Evolutionary conservation across 2,797 vertebrate species (phyloP), one percentile per base, ranked within the genome.

Genomic region (Catostomus latipinnis): DNA sequence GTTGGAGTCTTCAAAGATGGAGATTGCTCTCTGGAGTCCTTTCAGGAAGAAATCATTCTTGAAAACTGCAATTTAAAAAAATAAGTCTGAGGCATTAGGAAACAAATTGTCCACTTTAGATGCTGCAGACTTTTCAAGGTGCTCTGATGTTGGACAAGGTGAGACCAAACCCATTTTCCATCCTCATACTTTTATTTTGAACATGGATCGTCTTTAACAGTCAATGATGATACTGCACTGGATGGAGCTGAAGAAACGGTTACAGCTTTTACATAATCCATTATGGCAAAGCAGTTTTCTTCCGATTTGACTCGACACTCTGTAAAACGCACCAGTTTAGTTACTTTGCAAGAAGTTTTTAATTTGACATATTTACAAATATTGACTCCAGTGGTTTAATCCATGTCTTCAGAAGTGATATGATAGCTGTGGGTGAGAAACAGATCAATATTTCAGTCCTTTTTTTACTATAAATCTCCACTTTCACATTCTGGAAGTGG

Each of bases 241-340:
- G 56, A 48, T 53, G 70, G 63, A 73, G 56, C 63, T 50, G 65
- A 65, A 9, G 69, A 72, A 10, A 74, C 54, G 2, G 71, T 63
- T 1, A 70, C 58, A 45, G 65, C 63, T 22, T 82, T 73, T 50
- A 74, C 76, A 22, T 65, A 76, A 18, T 82, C 76, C 71, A 71
- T 79, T 60, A 74, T 8, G 58, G 53, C 49, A 74, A 69, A 56
- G 49, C 49, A 12, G 14, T 61, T 61, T 66, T 71, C 71, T 58
- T 74, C 60, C 2, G 46, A 14, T 70, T 80, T 83, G 11, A 74
- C 45, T 22, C n/a, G 34, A 66, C 1, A 52, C 71, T 52, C 77
- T 83, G 72, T 9, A 67, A 61, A 16, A 68, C 12, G 53, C 11
- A 81, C 16, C 22, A 14, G 9, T 56, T 49, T 13, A 45, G 46